phyloP scores from a whole-genome alignment of 2,113 vertebrate genomes.

The Poecile atricapillus region DNA sequence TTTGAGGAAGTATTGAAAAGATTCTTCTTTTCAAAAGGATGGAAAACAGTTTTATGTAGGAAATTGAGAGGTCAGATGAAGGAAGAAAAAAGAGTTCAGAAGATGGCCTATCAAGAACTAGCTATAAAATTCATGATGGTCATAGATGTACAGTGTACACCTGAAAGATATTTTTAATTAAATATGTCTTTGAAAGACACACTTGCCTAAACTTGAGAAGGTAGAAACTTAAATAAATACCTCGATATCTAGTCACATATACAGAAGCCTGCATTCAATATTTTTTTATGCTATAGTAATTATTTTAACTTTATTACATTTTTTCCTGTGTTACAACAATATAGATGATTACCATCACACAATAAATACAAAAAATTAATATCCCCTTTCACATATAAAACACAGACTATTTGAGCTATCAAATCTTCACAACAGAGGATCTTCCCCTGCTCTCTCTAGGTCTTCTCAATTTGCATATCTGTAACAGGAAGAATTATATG shows the following conservation, averaged over 20 bases:
- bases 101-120: neutral
- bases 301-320: neutral
- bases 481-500: neutral
- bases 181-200: neutral
- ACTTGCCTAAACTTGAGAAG: neutral
- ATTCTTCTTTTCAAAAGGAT: neutral
- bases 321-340: neutral
- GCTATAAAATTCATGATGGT: neutral
- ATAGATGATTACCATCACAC: neutral
- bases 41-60: neutral
- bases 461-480: slow-evolving; percentile 32
- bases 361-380: neutral
- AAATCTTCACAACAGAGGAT: neutral
- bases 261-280: neutral
- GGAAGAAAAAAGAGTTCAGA: neutral
- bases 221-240: neutral
- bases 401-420: neutral
- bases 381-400: neutral
- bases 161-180: neutral
- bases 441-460: neutral
- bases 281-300: neutral
- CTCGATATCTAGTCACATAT: neutral
- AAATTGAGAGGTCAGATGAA: neutral
- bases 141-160: neutral
- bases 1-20: neutral